Evolutionary conservation across 2,113 vertebrate genomes (phyloP), one percentile per base, ranked within the genome.

Genomic region (Cettia cetti): DNA sequence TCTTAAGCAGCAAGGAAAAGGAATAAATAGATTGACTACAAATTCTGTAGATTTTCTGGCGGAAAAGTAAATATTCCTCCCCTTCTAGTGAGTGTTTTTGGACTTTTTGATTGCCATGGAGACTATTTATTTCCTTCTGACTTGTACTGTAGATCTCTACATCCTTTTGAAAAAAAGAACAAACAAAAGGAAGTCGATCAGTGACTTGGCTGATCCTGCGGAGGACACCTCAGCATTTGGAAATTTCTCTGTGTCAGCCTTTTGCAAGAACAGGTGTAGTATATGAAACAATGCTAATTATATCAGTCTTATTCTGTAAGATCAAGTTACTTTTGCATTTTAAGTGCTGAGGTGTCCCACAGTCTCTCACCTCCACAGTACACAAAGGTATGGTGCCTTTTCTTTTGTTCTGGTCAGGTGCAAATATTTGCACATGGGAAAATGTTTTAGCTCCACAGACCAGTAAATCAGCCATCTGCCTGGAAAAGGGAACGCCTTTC

Each of bases 371-470:
- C 80, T 92, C 90, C 95, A 94, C 13, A 20, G 93, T 93, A 97
- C 95, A 94, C 85, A 92, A 94, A 94, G 88, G 84, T 86, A 85
- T 86, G 71, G 81, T 88, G 59, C 47, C 74, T 92, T 87, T 95
- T 71, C 92, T 91, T 98, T 98, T 97, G 95, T 97, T 97, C 96
- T 79, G 91, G 82, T 96, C 82, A 95, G 93, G 89, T 3, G 45
- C 98, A 98, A 98, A 98, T 98, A 98, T 98, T 98, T 98, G 96
- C 79, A 74, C 94, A 95, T 23, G 83, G 93, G 92, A 96, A 97
- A 98, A 98, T 94, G 52, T 63, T 92, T 91, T 86, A 86, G 78
- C 80, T 91, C 72, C 57, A 52, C 91, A 86, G 89, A 97, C 90
- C 94, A 76, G 79, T 94, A 96, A 95, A 97, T 95, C 95, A 97